A percentile compares a stretch with the other conserved stretches of the same genome.
These are phyloP conservation scores for Drosophila rhopaloa DNA, from an alignment of 1,140 invertebrate genomes.

Conservation along the genomic window DNA sequence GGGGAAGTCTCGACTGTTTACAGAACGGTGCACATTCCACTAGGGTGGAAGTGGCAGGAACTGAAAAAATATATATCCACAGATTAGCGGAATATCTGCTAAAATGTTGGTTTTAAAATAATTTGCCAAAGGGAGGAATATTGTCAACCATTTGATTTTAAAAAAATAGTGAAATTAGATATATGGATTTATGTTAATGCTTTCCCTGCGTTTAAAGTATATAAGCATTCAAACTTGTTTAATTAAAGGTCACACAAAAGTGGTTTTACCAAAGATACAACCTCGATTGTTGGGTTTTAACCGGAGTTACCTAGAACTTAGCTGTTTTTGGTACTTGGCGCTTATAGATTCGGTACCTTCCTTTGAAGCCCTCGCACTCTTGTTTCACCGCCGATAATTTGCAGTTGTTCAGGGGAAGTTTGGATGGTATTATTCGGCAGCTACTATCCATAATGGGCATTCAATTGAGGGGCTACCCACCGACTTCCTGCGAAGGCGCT, in stretches of 20 bases:
- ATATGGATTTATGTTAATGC: too few relatives aligned
- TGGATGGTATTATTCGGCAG: neutral
- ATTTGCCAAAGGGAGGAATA: neutral
- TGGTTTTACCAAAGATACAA: too few relatives aligned
- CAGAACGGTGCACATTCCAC: slow-evolving; percentile 5
- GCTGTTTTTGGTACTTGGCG: neutral
- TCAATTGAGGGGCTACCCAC: slow-evolving; percentile 52
- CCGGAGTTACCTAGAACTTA: too few relatives aligned
- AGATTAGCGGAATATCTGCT: neutral
- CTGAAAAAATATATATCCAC: slow-evolving; percentile 8
- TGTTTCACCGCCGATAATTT: neutral
- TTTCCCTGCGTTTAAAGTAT: too few relatives aligned
- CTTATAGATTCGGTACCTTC: neutral
- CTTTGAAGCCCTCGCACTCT: slow-evolving; percentile 3
- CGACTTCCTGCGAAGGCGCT: slow-evolving; percentile 62
- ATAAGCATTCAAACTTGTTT: too few relatives aligned
- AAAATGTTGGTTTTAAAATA: too few relatives aligned
- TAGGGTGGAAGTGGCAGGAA: neutral
- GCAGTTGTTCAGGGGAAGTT: slow-evolving; percentile 1
- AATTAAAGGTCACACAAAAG: too few relatives aligned
- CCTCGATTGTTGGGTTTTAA: too few relatives aligned
- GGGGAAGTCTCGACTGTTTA: slow-evolving; percentile 5
- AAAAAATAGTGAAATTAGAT: neutral
- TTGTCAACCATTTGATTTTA: neutral
- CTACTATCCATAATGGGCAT: slow-evolving; percentile 9